Conservation (phyloP, 2,888 invertebrate species). For the Monoplex corrugatus region DNA sequence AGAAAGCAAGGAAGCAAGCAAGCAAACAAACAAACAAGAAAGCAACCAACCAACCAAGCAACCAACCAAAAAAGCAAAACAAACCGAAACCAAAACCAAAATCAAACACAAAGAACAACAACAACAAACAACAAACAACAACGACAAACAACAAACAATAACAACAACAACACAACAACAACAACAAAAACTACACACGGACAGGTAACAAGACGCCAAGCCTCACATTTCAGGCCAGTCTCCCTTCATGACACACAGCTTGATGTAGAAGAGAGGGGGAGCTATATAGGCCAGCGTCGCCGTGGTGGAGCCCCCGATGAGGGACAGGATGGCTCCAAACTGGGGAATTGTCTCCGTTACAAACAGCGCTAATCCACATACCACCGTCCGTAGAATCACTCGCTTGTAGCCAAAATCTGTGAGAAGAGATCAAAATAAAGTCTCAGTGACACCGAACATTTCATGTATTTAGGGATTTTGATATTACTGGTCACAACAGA, state of each 20-base stretch:
- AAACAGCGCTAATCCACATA: conserved; percentile 88
- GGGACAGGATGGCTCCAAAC: conserved; percentile 92
- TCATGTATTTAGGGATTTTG: no score
- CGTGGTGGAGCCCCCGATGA: conserved; percentile 92
- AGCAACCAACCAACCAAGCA: no score
- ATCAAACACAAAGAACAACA: background rate
- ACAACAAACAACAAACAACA: no score
- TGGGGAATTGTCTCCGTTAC: conserved; percentile 91
- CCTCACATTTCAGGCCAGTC: conserved; percentile 83
- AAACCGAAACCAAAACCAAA: background rate
- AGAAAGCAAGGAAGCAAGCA: no score
- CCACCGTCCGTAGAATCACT: conserved; percentile 85
- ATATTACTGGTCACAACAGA: no score
- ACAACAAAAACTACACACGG: background rate
- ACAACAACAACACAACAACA: background rate
- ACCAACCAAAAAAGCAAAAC: no score
- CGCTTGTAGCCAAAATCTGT: conserved; percentile 36
- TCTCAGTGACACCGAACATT: no score
- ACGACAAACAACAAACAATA: background rate
- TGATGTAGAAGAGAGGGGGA: conserved; percentile 91
- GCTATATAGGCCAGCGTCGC: conserved; percentile 92
- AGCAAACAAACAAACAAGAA: no score
- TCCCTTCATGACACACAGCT: conserved; percentile 84
- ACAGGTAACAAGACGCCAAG: background rate
- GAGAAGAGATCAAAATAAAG: background rate